A percentile compares a stretch with the other conserved stretches of the same genome.
Conservation (phyloP, 2,797 vertebrate genomes). For the Amblyraja radiata region DNA sequence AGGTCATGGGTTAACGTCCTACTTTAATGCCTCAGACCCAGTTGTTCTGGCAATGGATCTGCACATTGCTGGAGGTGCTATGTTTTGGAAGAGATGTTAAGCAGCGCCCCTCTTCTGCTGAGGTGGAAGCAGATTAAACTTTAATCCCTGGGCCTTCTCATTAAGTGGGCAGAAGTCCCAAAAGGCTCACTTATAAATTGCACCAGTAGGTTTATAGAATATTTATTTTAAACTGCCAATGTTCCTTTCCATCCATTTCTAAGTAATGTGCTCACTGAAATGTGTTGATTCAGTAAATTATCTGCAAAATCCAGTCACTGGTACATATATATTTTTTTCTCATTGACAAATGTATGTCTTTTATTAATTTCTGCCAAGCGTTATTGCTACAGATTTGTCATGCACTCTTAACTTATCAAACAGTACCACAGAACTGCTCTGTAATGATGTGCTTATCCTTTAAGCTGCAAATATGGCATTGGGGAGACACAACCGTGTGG, state of each 20-base stretch:
- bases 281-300: background rate
- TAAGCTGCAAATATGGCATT: background rate
- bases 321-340: too few species aligned
- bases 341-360: slow-evolving; percentile 8
- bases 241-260: background rate
- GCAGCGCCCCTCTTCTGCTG: background rate
- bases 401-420: slow-evolving; percentile 15
- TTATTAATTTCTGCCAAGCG: slow-evolving; percentile 1
- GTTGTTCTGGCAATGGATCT: background rate
- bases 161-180: background rate
- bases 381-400: slow-evolving; percentile 11
- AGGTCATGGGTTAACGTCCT: background rate
- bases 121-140: background rate
- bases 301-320: slow-evolving; percentile 16
- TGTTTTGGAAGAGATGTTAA: background rate
- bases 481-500: background rate
- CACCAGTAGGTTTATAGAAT: background rate
- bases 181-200: background rate
- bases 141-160: background rate
- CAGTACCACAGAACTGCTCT: background rate
- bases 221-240: background rate
- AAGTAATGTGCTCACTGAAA: background rate
- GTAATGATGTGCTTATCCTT: background rate
- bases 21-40: background rate
- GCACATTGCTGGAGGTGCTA: background rate